Percentiles rank a stretch among this genome's conserved stretches.
These are phyloP conservation scores for Bombus breviceps DNA, from an alignment of 1,140 invertebrate species.

Conservation along the genomic window DNA sequence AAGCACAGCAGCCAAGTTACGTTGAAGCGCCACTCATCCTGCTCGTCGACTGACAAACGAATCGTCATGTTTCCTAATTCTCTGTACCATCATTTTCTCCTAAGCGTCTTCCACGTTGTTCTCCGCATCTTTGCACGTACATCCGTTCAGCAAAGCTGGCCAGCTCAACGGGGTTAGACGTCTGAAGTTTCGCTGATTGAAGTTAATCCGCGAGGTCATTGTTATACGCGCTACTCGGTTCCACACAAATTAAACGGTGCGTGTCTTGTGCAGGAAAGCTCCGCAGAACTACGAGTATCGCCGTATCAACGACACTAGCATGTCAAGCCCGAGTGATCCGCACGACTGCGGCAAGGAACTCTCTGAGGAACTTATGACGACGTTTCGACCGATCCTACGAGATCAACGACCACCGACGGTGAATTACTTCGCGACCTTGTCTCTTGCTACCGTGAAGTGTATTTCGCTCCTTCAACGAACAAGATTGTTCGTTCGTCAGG, in stretches of 20 bases:
- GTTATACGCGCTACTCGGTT: conserved; percentile 57
- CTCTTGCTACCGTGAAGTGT: neutral
- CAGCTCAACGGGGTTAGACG: conserved; percentile 50
- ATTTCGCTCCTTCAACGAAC: neutral
- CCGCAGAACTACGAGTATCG: neutral
- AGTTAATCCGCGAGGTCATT: conserved; percentile 69
- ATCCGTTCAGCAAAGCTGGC: conserved; percentile 37
- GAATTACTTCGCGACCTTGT: conserved; percentile 39
- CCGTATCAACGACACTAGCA: neutral
- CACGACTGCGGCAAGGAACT: neutral
- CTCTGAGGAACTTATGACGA: neutral
- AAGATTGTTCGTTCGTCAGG: conserved; percentile 1
- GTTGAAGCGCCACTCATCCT: neutral
- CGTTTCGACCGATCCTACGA: neutral
- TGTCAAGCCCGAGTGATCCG: neutral
- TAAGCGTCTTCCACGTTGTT: conserved; percentile 9
- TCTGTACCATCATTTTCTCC: conserved; percentile 5
- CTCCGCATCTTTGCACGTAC: conserved; percentile 19
- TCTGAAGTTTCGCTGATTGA: conserved; percentile 70
- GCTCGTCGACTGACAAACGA: neutral
- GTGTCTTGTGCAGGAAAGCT: conserved; percentile 27
- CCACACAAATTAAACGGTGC: conserved; percentile 42
- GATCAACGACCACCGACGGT: conserved; percentile 41
- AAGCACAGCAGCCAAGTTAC: neutral
- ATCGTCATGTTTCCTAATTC: neutral